Evolutionary conservation across 2,888 invertebrate genomes (phyloP).

Genomic region (Tachina fera): DNA sequence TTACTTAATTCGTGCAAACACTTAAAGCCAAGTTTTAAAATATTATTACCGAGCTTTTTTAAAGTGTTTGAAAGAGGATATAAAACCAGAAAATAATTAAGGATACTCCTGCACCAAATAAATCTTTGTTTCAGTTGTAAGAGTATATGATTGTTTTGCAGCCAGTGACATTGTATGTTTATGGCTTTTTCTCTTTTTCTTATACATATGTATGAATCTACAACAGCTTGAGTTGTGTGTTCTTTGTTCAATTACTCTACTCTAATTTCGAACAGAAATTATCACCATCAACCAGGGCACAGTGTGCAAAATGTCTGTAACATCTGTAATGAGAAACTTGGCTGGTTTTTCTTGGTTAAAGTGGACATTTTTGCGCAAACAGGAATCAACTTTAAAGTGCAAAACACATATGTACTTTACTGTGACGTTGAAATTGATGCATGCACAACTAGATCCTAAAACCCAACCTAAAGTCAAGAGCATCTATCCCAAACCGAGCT

Average conservation of each 20-base stretch:
- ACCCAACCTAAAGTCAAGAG: constrained; percentile 42
- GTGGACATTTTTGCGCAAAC: constrained; percentile 79
- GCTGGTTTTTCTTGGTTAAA: constrained; percentile 61
- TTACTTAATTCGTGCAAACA: constrained; percentile 65
- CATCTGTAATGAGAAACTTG: constrained; percentile 17
- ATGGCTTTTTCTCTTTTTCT: constrained; percentile 9
- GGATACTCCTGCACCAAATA: background rate
- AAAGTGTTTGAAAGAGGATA: constrained; percentile 16
- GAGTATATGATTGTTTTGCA: constrained; percentile 4
- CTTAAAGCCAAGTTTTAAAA: background rate
- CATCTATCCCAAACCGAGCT: constrained; percentile 31
- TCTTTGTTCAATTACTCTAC: constrained; percentile 77
- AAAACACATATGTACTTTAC: constrained; percentile 75
- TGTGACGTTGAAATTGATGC: constrained; percentile 80
- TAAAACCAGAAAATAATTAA: constrained; percentile 8
- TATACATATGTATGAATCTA: background rate
- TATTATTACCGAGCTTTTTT: background rate
- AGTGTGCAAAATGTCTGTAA: background rate
- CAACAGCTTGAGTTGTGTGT: constrained; percentile 5
- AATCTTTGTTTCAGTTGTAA: constrained; percentile 29
- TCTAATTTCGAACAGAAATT: constrained; percentile 76
- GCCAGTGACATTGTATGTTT: constrained; percentile 60
- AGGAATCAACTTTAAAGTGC: constrained; percentile 75
- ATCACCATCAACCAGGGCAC: constrained; percentile 17
- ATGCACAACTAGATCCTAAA: constrained; percentile 49